Conservation (phyloP, 2,797 vertebrate genomes). For the Stomatorhinus walkeri region DNA sequence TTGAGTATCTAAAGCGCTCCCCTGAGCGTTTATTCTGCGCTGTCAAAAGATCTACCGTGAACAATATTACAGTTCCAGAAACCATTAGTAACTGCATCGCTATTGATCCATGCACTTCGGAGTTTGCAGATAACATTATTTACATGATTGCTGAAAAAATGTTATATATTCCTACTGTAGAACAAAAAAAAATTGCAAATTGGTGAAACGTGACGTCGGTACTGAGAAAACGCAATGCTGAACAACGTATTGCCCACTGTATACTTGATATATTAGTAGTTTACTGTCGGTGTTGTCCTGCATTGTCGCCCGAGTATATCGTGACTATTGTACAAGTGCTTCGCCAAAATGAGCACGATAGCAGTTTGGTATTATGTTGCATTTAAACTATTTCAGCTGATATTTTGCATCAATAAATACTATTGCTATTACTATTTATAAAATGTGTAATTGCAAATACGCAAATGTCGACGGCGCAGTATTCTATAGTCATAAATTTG, state of each 20-base stretch:
- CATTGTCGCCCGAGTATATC: neutral
- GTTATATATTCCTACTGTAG: neutral
- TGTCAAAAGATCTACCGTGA: neutral
- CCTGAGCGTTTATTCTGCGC: neutral
- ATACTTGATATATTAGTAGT: neutral
- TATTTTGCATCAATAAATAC: neutral
- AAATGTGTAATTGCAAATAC: neutral
- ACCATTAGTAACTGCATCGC: neutral
- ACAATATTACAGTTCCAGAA: neutral
- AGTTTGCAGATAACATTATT: neutral
- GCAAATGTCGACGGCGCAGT: neutral
- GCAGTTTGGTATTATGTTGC: neutral
- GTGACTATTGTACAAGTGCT: neutral
- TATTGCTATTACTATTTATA: neutral
- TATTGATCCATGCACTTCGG: neutral
- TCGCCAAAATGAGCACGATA: neutral
- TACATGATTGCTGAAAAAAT: neutral
- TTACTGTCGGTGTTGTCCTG: neutral
- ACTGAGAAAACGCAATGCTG: neutral
- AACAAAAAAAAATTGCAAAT: neutral
- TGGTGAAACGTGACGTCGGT: neutral
- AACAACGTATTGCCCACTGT: neutral
- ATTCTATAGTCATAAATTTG: neutral
- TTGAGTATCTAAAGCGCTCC: conserved; percentile 5
- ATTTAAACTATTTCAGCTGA: neutral